Evolutionary conservation across 1,140 invertebrate species (phyloP), one percentile per base, ranked within the genome.

Genomic region (Halyomorpha halys): DNA sequence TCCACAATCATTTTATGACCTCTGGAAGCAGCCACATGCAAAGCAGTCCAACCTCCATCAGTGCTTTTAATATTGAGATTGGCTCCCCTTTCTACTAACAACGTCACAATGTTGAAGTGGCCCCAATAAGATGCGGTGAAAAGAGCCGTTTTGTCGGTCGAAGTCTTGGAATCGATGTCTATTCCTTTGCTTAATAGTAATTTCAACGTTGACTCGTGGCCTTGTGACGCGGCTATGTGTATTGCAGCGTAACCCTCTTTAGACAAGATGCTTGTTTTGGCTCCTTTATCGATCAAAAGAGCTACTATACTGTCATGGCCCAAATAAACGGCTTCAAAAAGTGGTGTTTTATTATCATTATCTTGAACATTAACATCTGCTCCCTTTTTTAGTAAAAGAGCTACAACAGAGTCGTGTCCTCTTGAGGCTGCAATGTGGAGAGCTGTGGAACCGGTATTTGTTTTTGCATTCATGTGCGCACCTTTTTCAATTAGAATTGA

Each of bases 151-250:
- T 5, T 16, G 4, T 86, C 86, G 67, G 79, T 81, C 64, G 77
- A 77, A 6, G 90, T 94, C 53, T 76, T 72, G 15, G 80, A 80
- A 79, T 94, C 82, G 16, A 89, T 78, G 72, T 81, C 73, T 21
- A 86, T 89, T 30, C 85, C 84, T 69, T 82, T 74, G 39, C 79
- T 67, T 21, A 94, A 53, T 3, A 95, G 74, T 47, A 82, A 67
- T 69, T 80, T 79, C 71, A 89, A 91, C 61, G 88, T 78, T 61
- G 82, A 73, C 15, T 77, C 71, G 69, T 89, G 81, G 21, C 89
- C 89, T 75, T 82, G 84, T 53, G 90, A 80, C 44, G 88, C 83
- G 18, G 90, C 89, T 80, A 94, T 91, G 74, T 94, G 90, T 69
- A 91, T 71, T 64, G 86, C 82, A 54, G 82, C 87, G 69, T 89